These are phyloP conservation scores for Alethe diademata DNA, from an alignment of 2,113 vertebrate genomes.

Conservation along the genomic window DNA sequence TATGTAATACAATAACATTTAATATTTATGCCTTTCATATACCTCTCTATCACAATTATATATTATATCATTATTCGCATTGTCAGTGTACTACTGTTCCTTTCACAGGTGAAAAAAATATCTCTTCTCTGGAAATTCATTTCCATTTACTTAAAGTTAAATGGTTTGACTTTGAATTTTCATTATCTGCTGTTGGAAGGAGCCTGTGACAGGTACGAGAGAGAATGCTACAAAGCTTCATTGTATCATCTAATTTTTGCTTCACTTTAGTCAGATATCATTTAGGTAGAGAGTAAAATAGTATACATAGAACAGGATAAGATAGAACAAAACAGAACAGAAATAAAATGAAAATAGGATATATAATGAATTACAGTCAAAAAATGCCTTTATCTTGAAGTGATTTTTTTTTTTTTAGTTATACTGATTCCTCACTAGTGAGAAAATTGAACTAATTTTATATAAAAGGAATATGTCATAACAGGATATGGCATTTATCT, in stretches of 20 bases:
- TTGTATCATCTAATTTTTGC: constrained; percentile 74
- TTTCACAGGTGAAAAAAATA: constrained; percentile 67
- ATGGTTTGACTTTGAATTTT: constrained; percentile 75
- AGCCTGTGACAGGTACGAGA: constrained; percentile 67
- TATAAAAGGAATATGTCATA: constrained; percentile 58
- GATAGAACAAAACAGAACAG: constrained; percentile 67
- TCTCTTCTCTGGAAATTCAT: constrained; percentile 67
- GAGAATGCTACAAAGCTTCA: constrained; percentile 60
- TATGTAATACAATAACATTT: constrained; percentile 42
- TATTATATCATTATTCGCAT: constrained; percentile 53
- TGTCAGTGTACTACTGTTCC: constrained; percentile 39
- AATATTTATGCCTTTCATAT: constrained; percentile 48
- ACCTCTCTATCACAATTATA: constrained; percentile 53
- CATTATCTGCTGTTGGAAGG: constrained; percentile 68
- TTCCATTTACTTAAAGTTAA: constrained; percentile 75
- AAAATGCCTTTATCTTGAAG: constrained; percentile 65
- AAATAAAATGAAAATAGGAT: constrained; percentile 65
- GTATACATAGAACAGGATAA: constrained; percentile 57
- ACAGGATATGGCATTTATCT: constrained; percentile 64
- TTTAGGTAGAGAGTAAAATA: constrained; percentile 68
- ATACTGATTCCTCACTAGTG: constrained; percentile 40
- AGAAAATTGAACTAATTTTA: constrained; percentile 68
- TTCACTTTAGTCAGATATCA: constrained; percentile 71
- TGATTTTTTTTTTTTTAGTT: constrained; percentile 14
- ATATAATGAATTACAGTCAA: constrained; percentile 56